Evolutionary conservation across 2,113 vertebrate species (phyloP), one percentile per base, ranked within the genome.

Genomic region (Tetrax tetrax): DNA sequence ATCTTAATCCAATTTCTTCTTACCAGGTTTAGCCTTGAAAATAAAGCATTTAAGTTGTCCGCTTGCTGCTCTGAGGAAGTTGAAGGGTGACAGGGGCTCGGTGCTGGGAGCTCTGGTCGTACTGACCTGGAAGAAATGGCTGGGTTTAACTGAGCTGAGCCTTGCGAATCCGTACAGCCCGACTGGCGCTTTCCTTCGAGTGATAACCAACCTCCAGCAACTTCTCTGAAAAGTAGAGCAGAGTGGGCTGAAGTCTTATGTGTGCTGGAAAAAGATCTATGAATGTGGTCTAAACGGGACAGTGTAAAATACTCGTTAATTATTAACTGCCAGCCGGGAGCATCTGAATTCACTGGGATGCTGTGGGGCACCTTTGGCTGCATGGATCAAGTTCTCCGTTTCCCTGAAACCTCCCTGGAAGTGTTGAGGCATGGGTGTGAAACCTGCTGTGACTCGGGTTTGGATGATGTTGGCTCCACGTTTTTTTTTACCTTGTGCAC

Each of bases 141-240:
- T 21, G 12, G 27, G 38, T 14, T 76, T 38, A 15, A 19, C 37
- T 11, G 80, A 50, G 69, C 45, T 5, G 84, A 37, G 51, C 69
- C 12, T 33, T 24, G 18, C 19, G 10, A 15, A 11, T 16, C 51
- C 6, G 7, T 3, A 3, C 28, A 22, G 63, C 57, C 38, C 43
- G 1, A 3, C 9, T 1, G 1, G 9, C 0, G 0, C 13, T 37
- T 37, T 75, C 29, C 56, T 81, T 24, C 50, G 23, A 13, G 85
- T 3, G 15, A 50, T 57, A 35, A 83, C 38, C 43, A 28, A 43
- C 38, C 70, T 38, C 47, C 71, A 57, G 50, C 31, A 59, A 22
- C 41, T 60, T 43, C 64, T 54, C 51, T 69, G 35, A 27, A 31
- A 74, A 50, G 47, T 74, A 8, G 19, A 69, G 60, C 38, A 27